A percentile compares a stretch with the other conserved stretches of the same genome.
These are phyloP conservation scores for Brachionus calyciflorus DNA, from an alignment of 1,140 invertebrate species.

Conservation along the genomic window DNA sequence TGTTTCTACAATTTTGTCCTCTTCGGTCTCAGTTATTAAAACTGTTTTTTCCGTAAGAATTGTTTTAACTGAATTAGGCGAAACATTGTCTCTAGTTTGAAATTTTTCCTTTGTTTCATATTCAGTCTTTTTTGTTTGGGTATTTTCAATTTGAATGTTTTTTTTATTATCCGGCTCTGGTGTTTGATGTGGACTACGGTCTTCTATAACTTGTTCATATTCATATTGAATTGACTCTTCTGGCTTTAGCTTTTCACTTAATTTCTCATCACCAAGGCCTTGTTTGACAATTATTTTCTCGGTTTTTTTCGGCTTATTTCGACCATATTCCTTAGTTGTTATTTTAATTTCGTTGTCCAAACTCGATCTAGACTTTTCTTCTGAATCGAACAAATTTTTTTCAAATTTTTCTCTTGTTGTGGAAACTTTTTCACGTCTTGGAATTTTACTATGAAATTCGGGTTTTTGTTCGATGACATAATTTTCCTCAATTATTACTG, in stretches of 20 bases:
- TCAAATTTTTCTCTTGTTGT: neutral
- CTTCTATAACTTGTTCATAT: conserved; percentile 29
- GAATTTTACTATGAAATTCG: neutral
- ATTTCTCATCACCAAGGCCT: neutral
- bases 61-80: neutral
- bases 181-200: neutral
- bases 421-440: neutral
- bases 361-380: neutral
- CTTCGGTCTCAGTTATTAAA: conserved; percentile 22
- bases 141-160: conserved; percentile 31
- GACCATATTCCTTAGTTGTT: neutral
- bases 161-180: conserved; percentile 15
- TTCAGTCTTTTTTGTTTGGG: neutral
- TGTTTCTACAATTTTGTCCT: conserved; percentile 19
- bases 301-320: conserved; percentile 1
- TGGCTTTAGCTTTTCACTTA: conserved; percentile 13
- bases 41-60: neutral
- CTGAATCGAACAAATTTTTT: neutral
- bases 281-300: neutral
- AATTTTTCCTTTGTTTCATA: conserved; percentile 25
- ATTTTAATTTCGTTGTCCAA: conserved; percentile 7
- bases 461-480: neutral
- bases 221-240: conserved; percentile 8
- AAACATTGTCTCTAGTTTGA: neutral
- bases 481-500: conserved; percentile 22